A percentile compares a stretch with the other conserved stretches of the same genome.
Conservation (phyloP, 37 sponge, comb jelly and placozoan genomes). For the Axinella damicornis region DNA sequence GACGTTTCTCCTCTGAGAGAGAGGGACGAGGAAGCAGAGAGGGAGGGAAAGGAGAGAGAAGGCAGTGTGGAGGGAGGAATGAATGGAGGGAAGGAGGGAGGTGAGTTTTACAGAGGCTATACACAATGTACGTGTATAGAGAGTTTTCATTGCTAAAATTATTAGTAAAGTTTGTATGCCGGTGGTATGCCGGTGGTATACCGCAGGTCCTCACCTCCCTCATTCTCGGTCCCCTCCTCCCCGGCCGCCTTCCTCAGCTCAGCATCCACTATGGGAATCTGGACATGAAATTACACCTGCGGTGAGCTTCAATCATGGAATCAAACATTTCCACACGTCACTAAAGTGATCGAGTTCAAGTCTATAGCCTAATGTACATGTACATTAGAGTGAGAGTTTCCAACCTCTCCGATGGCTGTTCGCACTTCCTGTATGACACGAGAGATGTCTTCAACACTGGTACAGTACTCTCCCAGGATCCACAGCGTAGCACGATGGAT, state of each 20-base stretch:
- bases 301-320: neutral
- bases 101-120: neutral
- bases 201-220: neutral
- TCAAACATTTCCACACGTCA: neutral
- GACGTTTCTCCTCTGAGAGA: too few relatives aligned
- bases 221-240: slow-evolving; percentile 67
- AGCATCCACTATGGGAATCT: slow-evolving; percentile 97
- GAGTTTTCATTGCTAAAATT: too few relatives aligned
- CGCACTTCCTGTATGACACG: slow-evolving; percentile 82
- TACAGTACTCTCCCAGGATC: slow-evolving; percentile 98
- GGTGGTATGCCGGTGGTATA: too few relatives aligned
- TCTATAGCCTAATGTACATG: too few relatives aligned
- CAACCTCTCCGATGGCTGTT: slow-evolving; percentile 89
- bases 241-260: slow-evolving; percentile 92
- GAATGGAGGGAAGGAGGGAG: neutral
- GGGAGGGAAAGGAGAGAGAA: too few relatives aligned
- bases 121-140: neutral
- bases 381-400: slow-evolving; percentile 1
- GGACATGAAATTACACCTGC: too few relatives aligned
- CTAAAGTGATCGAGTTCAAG: neutral
- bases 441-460: slow-evolving; percentile 85
- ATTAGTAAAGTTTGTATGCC: too few relatives aligned
- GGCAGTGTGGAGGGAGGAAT: neutral
- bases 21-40: too few relatives aligned
- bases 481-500: slow-evolving; percentile 88